phyloP scores from a whole-genome alignment of 2,888 invertebrate species.

The Drosophila barbarae region DNA sequence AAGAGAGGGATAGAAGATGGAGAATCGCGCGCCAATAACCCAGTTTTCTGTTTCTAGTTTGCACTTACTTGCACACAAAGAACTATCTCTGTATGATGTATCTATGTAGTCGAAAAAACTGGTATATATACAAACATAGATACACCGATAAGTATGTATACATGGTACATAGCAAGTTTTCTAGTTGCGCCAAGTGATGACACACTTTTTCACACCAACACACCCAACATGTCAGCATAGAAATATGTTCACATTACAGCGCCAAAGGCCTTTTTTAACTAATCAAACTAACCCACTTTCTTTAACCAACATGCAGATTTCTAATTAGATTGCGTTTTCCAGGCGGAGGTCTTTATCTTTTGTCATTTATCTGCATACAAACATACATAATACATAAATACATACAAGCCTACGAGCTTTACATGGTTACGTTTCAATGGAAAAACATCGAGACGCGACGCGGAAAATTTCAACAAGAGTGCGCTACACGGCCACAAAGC shows the following conservation, averaged over 20 bases:
- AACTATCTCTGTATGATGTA: conserved; percentile 12
- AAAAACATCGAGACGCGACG: conserved; percentile 49
- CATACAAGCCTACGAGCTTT: conserved; percentile 28
- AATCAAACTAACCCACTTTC: conserved; percentile 43
- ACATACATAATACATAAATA: conserved; percentile 41
- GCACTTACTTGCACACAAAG: conserved; percentile 60
- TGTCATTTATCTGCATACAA: conserved; percentile 63
- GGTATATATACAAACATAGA: conserved; percentile 6
- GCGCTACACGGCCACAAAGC: conserved; percentile 54
- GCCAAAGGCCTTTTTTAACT: conserved; percentile 26
- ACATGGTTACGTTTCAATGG: conserved; percentile 57
- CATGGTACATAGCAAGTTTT: conserved; percentile 66
- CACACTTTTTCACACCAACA: conserved; percentile 55
- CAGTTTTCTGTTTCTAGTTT: conserved; percentile 73
- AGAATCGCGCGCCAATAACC: conserved; percentile 68
- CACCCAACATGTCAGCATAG: neutral
- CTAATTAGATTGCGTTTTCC: conserved; percentile 64
- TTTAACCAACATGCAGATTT: conserved; percentile 41
- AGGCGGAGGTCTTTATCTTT: conserved; percentile 48
- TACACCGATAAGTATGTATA: conserved; percentile 14
- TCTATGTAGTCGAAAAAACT: conserved; percentile 26
- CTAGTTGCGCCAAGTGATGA: conserved; percentile 66
- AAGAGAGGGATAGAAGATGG: conserved; percentile 26
- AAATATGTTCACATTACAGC: conserved; percentile 17
- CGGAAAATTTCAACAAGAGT: conserved; percentile 59